A percentile compares a stretch with the other conserved stretches of the same genome.
Evolutionary conservation across 1,140 invertebrate genomes (phyloP).

Genomic region (Drosophila lini): DNA sequence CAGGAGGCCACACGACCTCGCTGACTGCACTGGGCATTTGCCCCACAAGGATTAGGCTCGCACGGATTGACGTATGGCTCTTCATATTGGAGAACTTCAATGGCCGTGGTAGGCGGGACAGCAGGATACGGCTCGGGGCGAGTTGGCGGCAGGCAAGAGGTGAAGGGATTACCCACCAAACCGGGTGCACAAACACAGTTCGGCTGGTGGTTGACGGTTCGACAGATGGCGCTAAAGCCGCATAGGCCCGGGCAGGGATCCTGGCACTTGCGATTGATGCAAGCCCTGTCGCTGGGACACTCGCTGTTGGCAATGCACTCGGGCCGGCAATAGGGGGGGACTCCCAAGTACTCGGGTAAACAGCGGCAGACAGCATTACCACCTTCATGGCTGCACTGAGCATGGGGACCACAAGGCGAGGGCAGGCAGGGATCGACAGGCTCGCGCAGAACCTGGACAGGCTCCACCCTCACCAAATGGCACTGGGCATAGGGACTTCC

Average conservation of each 20-base stretch:
- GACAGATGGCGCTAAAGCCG: constrained; percentile 88
- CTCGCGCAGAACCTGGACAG: constrained; percentile 90
- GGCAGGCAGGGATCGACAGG: constrained; percentile 88
- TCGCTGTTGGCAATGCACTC: constrained; percentile 88
- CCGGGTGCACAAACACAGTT: constrained; percentile 89
- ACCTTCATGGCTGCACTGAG: constrained; percentile 88
- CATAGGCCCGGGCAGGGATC: constrained; percentile 87
- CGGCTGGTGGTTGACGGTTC: constrained; percentile 87
- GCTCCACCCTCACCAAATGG: constrained; percentile 86
- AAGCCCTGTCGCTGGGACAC: constrained; percentile 88
- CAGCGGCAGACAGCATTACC: constrained; percentile 89
- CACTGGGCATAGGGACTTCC: constrained; percentile 90
- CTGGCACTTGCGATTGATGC: constrained; percentile 88
- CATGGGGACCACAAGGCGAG: constrained; percentile 91
- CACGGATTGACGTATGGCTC: constrained; percentile 88
- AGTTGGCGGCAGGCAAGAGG: constrained; percentile 85
- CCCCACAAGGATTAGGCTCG: constrained; percentile 87
- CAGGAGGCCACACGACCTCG: constrained; percentile 88
- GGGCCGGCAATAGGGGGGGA: constrained; percentile 88
- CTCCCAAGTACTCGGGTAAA: constrained; percentile 87
- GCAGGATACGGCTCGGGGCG: constrained; percentile 58
- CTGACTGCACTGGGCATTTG: constrained; percentile 86
- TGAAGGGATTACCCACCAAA: constrained; percentile 91
- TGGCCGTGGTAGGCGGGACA: constrained; percentile 85
- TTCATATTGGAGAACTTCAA: constrained; percentile 90